phyloP scores from a whole-genome alignment of 2,797 vertebrate species.

The Carapus acus region DNA sequence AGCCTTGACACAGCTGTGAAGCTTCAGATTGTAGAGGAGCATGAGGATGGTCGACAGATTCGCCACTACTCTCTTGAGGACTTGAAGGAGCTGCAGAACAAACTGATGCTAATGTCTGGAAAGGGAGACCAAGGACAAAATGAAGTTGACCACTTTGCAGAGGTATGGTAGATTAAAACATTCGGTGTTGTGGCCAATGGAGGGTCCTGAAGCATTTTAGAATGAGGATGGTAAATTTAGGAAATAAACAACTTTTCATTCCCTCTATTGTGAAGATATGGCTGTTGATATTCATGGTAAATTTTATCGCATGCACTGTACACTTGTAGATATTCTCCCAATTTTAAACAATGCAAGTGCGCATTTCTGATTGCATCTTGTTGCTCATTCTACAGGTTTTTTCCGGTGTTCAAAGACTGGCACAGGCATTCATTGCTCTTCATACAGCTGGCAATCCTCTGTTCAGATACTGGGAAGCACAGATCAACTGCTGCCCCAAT shows the following conservation, averaged over 20 bases:
- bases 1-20: conserved; percentile 75
- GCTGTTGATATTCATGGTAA: too few relatives aligned
- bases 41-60: conserved; percentile 44
- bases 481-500: conserved; percentile 69
- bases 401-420: conserved; percentile 81
- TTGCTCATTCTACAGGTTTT: conserved; percentile 76
- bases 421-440: conserved; percentile 83
- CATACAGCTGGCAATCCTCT: conserved; percentile 85
- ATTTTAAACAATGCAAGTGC: too few relatives aligned
- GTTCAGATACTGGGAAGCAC: conserved; percentile 81
- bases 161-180: conserved; percentile 80
- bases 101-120: conserved; percentile 96
- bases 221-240: too few relatives aligned
- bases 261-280: too few relatives aligned
- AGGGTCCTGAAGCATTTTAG: too few relatives aligned
- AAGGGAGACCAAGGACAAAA: conserved; percentile 82
- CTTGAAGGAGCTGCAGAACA: conserved; percentile 88
- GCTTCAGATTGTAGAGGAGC: conserved; percentile 74
- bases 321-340: too few relatives aligned
- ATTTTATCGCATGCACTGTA: too few relatives aligned
- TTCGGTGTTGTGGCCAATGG: too few relatives aligned
- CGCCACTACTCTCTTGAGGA: conserved; percentile 82
- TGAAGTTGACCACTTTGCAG: conserved; percentile 88
- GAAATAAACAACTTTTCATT: too few relatives aligned
- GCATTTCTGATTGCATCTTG: conserved; percentile 2